Conservation (phyloP, 2,888 invertebrate species). For the Cephus sareptanus region DNA sequence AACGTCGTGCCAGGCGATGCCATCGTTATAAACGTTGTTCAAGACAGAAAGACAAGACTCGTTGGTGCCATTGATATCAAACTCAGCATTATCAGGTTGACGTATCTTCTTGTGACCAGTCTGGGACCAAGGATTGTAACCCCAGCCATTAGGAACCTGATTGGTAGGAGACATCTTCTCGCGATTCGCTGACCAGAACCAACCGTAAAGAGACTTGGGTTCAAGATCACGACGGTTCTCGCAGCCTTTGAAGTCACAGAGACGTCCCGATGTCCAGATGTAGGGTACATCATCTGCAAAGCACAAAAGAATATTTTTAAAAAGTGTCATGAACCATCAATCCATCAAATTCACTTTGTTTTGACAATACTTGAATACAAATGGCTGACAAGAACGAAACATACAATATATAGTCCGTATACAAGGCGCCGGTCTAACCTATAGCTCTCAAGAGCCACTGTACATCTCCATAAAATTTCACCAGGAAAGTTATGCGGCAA, state of each 20-base stretch:
- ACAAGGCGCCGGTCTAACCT: too few relatives aligned
- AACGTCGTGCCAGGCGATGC: constrained; percentile 94
- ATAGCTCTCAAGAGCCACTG: neutral
- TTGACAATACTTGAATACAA: neutral
- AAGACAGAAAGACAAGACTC: constrained; percentile 89
- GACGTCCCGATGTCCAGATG: constrained; percentile 93
- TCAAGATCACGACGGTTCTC: constrained; percentile 87
- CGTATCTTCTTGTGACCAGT: constrained; percentile 90
- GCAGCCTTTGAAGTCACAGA: constrained; percentile 94
- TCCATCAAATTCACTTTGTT: neutral
- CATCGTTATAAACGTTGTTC: constrained; percentile 94
- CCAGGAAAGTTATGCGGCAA: neutral
- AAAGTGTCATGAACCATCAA: too few relatives aligned
- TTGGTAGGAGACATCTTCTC: constrained; percentile 88
- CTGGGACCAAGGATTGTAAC: constrained; percentile 90
- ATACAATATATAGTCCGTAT: neutral
- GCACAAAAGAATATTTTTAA: neutral
- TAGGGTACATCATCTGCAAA: constrained; percentile 84
- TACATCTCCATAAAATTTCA: neutral
- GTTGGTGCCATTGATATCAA: constrained; percentile 87
- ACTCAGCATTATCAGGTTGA: constrained; percentile 93
- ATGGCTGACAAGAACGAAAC: neutral
- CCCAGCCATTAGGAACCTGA: constrained; percentile 76
- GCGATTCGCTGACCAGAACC: constrained; percentile 94
- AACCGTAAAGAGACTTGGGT: constrained; percentile 86